These are phyloP conservation scores for Nannoperca obscura DNA, from an alignment of 2,797 vertebrate genomes.

Conservation along the genomic window DNA sequence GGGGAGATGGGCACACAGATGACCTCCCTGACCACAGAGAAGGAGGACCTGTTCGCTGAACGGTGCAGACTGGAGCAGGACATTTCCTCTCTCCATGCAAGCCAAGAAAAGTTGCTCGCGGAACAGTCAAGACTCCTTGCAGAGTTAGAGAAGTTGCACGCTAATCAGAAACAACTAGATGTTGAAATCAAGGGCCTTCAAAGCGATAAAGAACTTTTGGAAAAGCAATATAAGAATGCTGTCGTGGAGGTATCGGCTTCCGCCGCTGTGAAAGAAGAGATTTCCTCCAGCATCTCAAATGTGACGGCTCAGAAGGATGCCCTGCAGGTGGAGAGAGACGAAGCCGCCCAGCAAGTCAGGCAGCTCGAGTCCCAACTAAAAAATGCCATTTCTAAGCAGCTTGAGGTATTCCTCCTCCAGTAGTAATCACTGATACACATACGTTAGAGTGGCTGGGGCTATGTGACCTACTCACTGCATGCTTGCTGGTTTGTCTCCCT, in stretches of 20 bases:
- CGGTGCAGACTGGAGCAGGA: constrained; percentile 79
- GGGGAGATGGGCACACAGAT: constrained; percentile 79
- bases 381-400: constrained; percentile 89
- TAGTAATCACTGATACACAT: constrained; percentile 80
- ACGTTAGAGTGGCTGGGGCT: constrained; percentile 70
- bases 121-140: constrained; percentile 73
- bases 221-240: constrained; percentile 76
- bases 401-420: constrained; percentile 85
- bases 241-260: constrained; percentile 79
- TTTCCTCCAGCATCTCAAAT: constrained; percentile 81
- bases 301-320: constrained; percentile 84
- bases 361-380: constrained; percentile 89
- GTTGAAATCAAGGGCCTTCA: constrained; percentile 69
- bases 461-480: constrained; percentile 79
- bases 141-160: constrained; percentile 77
- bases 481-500: constrained; percentile 62
- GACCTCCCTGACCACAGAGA: constrained; percentile 78
- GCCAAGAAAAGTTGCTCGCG: constrained; percentile 68
- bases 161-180: constrained; percentile 72
- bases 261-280: constrained; percentile 80
- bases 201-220: constrained; percentile 81
- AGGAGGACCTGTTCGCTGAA: constrained; percentile 78
- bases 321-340: constrained; percentile 87
- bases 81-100: constrained; percentile 77
- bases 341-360: constrained; percentile 85